phyloP scores from a whole-genome alignment of 2,113 vertebrate genomes.

The Siniperca chuatsi region DNA sequence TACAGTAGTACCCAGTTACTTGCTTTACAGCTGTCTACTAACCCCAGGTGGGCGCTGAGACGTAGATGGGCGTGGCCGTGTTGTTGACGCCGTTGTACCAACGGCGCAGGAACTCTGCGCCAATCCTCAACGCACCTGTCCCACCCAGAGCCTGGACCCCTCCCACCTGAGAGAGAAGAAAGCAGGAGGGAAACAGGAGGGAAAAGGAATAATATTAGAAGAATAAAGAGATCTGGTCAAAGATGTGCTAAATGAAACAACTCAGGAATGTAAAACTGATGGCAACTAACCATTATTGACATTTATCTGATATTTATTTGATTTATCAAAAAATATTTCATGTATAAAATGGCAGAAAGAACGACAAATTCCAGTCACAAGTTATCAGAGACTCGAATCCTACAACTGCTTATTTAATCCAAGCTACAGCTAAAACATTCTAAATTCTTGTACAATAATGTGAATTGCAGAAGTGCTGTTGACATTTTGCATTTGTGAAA shows the following conservation, averaged over 20 bases:
- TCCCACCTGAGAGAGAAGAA: constrained; percentile 85
- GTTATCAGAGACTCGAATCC: background rate
- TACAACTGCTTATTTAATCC: background rate
- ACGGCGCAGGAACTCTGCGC: constrained; percentile 92
- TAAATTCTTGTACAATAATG: no score
- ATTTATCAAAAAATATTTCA: no score
- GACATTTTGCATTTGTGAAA: no score
- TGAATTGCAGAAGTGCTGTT: no score
- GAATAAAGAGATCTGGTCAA: background rate
- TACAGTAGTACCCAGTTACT: background rate
- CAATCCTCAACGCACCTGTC: constrained; percentile 92
- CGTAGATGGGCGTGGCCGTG: constrained; percentile 90
- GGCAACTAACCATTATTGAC: background rate
- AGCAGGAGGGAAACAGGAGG: background rate
- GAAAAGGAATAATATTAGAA: background rate
- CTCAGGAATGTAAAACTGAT: background rate
- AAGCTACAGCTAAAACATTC: background rate
- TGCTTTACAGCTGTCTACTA: background rate
- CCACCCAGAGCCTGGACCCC: constrained; percentile 92
- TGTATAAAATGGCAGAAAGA: background rate
- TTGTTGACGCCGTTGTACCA: constrained; percentile 98
- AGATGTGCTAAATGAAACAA: background rate
- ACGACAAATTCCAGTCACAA: background rate
- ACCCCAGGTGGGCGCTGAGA: constrained; percentile 96
- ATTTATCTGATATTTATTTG: background rate